Conservation (phyloP, 2,113 vertebrate species). For the Acrocephalus arundinaceus region DNA sequence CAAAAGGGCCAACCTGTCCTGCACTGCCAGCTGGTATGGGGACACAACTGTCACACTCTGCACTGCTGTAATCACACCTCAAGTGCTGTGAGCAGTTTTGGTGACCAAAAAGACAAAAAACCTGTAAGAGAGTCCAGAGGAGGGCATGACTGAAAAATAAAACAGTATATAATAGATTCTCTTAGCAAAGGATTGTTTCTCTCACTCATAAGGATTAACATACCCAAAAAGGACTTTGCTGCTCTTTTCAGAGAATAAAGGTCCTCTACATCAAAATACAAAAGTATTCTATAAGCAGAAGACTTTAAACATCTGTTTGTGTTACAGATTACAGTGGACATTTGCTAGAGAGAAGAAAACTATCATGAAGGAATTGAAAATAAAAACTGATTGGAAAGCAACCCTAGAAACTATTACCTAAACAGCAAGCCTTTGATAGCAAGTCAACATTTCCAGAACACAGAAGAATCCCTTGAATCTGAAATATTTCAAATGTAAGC, state of each 20-base stretch:
- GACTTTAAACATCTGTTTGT: not conserved
- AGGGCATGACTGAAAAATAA: not conserved
- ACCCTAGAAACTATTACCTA: not conserved
- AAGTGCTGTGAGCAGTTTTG: not conserved
- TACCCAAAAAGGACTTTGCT: not conserved
- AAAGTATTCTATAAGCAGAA: not conserved
- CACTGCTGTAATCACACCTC: not conserved
- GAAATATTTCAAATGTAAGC: not conserved
- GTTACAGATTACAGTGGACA: not conserved
- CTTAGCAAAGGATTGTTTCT: not conserved
- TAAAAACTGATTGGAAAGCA: not conserved
- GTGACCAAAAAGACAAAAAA: not conserved
- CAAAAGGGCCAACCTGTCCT: not conserved
- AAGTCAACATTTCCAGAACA: not conserved
- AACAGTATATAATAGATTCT: not conserved
- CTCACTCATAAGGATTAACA: not conserved
- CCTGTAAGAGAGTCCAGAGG: not conserved
- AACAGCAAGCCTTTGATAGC: not conserved
- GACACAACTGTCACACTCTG: not conserved
- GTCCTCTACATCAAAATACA: not conserved
- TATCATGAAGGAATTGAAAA: not conserved
- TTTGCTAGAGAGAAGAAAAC: not conserved
- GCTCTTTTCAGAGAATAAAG: not conserved
- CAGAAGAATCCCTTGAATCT: not conserved
- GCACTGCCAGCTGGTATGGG: not conserved